These are phyloP conservation scores for Taphrorychus bicolor DNA, from an alignment of 2,888 invertebrate species.

Conservation along the genomic window DNA sequence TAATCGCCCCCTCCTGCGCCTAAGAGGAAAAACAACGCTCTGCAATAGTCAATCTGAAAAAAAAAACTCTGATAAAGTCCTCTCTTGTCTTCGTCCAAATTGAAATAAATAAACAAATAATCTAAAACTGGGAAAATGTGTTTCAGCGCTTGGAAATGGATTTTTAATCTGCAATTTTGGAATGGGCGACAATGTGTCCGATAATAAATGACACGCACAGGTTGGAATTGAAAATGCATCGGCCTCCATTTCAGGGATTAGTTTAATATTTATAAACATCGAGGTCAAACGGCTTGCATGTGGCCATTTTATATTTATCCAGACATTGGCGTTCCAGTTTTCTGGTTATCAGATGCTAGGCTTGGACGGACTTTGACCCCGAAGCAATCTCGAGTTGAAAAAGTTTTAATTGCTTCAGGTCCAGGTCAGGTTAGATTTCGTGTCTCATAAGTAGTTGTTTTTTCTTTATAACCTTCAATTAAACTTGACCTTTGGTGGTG, in stretches of 20 bases:
- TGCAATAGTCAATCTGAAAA: neutral
- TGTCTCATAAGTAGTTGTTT: neutral
- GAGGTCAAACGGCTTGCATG: neutral
- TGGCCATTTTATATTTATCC: neutral
- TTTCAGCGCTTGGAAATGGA: neutral
- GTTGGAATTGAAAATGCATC: conserved; percentile 4
- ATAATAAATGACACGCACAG: conserved; percentile 8
- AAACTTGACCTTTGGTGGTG: conserved; percentile 8
- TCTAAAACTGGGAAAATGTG: neutral
- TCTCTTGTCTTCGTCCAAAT: neutral
- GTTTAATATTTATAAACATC: neutral
- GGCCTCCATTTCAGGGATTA: conserved; percentile 4
- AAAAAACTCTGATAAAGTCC: neutral
- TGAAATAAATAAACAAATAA: conserved; percentile 4
- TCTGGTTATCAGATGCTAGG: neutral
- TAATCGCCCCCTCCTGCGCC: too few species aligned
- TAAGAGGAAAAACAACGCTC: too few species aligned
- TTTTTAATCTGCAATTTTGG: conserved; percentile 4
- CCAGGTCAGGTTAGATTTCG: neutral
- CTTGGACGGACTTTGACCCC: neutral
- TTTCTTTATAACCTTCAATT: neutral
- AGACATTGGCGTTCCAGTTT: neutral
- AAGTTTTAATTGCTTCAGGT: neutral
- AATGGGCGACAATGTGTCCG: conserved; percentile 3
- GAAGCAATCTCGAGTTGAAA: neutral